Conservation (phyloP, 2,888 invertebrate species). For the Sphaerophoria rueppellii region DNA sequence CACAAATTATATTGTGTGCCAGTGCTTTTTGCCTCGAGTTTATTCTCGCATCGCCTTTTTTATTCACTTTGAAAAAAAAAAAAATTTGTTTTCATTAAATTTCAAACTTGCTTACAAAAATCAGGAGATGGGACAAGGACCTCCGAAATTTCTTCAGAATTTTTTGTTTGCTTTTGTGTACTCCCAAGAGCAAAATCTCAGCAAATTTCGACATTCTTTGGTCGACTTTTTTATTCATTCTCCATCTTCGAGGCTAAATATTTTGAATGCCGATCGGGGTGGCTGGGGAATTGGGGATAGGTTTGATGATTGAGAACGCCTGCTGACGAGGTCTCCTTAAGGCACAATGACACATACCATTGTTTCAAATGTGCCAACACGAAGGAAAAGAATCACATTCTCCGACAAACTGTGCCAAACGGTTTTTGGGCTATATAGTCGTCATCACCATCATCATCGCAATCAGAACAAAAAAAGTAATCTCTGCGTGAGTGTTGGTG, state of each 20-base stretch:
- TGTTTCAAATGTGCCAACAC: constrained; percentile 34
- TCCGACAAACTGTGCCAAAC: constrained; percentile 1
- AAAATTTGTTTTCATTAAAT: constrained; percentile 40
- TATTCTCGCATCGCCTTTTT: constrained; percentile 50
- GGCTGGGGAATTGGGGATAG: not conserved
- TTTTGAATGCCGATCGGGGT: not conserved
- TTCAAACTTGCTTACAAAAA: constrained; percentile 47
- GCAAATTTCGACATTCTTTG: constrained; percentile 49
- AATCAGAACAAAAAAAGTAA: constrained; percentile 64
- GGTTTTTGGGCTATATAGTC: constrained; percentile 25
- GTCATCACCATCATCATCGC: constrained; percentile 46
- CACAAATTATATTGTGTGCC: constrained; percentile 44
- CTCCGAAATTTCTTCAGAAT: constrained; percentile 37
- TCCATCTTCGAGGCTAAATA: not conserved
- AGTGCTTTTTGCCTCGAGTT: constrained; percentile 30
- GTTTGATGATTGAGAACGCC: constrained; percentile 18
- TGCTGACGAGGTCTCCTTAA: constrained; percentile 19
- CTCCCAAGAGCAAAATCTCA: constrained; percentile 67
- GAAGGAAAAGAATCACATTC: constrained; percentile 42
- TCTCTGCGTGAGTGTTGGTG: constrained; percentile 70
- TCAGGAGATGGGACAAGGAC: constrained; percentile 37
- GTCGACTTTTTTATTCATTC: not conserved
- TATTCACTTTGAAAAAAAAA: constrained; percentile 58
- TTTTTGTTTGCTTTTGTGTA: not conserved
- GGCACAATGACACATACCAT: constrained; percentile 50